These are phyloP conservation scores for Eunapius fragilis DNA, from an alignment of 37 sponge, comb jelly and placozoan genomes.

Conservation along the genomic window DNA sequence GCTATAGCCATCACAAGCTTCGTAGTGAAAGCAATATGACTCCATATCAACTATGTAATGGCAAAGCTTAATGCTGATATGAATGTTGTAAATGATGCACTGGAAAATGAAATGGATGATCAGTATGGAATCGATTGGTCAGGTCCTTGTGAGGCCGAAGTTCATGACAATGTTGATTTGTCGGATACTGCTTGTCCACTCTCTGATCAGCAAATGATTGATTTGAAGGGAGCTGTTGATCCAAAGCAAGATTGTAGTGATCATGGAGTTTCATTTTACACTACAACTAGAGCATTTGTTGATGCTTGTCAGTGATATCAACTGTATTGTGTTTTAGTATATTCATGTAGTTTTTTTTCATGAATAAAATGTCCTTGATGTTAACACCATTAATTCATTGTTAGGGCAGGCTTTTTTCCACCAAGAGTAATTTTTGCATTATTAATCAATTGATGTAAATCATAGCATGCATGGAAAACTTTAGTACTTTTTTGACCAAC, in stretches of 20 bases:
- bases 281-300: not conserved
- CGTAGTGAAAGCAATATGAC: not conserved
- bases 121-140: not conserved
- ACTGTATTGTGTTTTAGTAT: not conserved
- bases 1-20: not conserved
- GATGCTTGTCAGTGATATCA: not conserved
- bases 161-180: not conserved
- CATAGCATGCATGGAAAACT: too few relatives aligned
- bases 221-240: not conserved
- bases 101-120: not conserved
- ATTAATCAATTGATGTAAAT: too few relatives aligned
- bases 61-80: not conserved
- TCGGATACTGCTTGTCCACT: not conserved
- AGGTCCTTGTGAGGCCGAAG: not conserved
- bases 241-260: not conserved
- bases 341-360: not conserved
- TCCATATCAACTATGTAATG: not conserved
- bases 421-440: too few relatives aligned
- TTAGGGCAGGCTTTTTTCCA: too few relatives aligned
- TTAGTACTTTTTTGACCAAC: too few relatives aligned
- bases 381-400: not conserved
- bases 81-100: not conserved
- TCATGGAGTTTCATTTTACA: not conserved
- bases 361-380: too few relatives aligned
- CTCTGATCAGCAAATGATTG: not conserved